phyloP scores from a whole-genome alignment of 2,888 invertebrate genomes.

The Yponomeuta sedellus region DNA sequence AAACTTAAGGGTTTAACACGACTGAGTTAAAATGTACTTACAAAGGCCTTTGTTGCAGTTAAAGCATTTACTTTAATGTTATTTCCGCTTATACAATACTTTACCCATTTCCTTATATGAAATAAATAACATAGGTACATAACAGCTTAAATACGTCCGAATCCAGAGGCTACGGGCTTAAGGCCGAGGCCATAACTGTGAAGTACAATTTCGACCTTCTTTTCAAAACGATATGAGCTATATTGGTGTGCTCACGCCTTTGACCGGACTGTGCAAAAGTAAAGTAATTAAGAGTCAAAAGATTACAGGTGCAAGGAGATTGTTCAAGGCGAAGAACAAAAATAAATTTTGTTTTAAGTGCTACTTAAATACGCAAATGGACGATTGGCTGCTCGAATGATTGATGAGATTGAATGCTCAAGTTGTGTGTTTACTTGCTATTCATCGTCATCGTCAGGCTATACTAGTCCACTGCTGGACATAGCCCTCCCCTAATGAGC shows the following conservation, averaged over 20 bases:
- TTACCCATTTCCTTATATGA: neutral
- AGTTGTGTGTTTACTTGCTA: no score
- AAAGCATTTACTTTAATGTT: neutral
- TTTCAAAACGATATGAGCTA: neutral
- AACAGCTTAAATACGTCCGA: neutral
- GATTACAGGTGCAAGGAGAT: neutral
- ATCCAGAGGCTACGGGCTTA: neutral
- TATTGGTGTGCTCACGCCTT: neutral
- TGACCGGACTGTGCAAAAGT: neutral
- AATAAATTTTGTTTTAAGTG: neutral
- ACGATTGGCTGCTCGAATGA: no score
- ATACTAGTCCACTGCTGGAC: no score
- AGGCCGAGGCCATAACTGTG: neutral
- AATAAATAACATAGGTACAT: neutral
- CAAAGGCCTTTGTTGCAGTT: neutral
- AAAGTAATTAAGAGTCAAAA: constrained; percentile 10
- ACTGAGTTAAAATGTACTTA: neutral
- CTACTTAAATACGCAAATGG: neutral
- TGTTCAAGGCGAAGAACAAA: constrained; percentile 3
- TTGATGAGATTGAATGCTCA: no score
- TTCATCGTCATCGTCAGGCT: no score
- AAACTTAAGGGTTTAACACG: no score
- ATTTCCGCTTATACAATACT: neutral
- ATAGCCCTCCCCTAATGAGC: no score
- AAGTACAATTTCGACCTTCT: neutral